Conservation (phyloP, 2,113 vertebrate genomes). For the Hyla sarda region DNA sequence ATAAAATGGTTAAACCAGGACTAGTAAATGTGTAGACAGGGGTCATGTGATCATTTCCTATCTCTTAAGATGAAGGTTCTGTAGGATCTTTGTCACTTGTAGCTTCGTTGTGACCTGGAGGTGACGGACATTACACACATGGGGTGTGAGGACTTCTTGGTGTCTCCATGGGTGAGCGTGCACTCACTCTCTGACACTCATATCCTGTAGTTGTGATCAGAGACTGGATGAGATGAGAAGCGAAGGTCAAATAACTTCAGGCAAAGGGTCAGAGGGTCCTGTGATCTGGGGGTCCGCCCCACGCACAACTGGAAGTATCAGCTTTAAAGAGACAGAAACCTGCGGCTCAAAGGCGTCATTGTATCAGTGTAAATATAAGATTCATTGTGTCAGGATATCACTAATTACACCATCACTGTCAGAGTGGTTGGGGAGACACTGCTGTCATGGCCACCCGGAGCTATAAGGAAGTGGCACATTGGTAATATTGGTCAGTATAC, state of each 20-base stretch:
- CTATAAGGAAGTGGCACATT: too few relatives aligned
- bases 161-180: slow-evolving; percentile 6
- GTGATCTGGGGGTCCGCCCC: neutral
- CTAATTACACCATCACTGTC: too few relatives aligned
- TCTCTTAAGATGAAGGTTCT: neutral
- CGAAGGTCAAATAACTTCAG: slow-evolving; percentile 2
- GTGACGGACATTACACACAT: neutral
- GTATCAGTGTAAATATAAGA: too few relatives aligned
- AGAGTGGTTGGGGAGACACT: too few relatives aligned
- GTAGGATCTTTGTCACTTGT: neutral
- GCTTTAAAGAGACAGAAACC: neutral
- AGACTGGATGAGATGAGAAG: neutral
- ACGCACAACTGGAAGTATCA: slow-evolving; percentile 20
- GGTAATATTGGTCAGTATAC: too few relatives aligned
- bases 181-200: neutral
- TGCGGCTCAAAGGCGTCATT: too few relatives aligned
- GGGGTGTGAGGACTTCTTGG: neutral
- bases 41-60: neutral
- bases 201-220: neutral
- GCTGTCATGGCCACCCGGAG: too few relatives aligned
- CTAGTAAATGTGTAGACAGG: neutral
- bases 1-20: neutral
- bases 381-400: too few relatives aligned
- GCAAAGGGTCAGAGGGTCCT: neutral
- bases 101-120: neutral